These are phyloP conservation scores for Mycteria americana DNA, from an alignment of 2,797 vertebrate genomes.

Conservation along the genomic window DNA sequence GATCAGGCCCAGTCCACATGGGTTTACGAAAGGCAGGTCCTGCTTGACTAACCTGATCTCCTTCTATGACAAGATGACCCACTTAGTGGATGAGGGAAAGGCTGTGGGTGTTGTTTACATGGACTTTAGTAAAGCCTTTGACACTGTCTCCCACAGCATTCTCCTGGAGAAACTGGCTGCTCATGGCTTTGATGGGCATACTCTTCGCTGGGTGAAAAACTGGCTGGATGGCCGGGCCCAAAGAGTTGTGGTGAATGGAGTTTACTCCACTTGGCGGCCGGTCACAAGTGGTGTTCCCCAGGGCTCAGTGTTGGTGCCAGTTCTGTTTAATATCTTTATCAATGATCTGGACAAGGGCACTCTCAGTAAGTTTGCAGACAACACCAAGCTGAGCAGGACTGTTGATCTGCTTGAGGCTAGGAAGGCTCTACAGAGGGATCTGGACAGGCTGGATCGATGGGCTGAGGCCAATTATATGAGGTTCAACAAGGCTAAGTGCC, in stretches of 20 bases:
- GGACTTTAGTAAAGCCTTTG: no score
- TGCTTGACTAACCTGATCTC: not conserved
- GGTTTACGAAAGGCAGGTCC: not conserved
- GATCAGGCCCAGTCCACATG: not conserved
- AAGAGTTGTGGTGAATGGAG: no score
- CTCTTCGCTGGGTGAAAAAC: not conserved
- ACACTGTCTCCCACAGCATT: no score
- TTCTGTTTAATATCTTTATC: not conserved
- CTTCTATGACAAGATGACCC: not conserved
- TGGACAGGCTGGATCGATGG: not conserved
- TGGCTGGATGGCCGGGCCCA: not conserved
- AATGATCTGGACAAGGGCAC: accelerated
- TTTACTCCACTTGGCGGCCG: no score
- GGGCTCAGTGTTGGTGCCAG: not conserved
- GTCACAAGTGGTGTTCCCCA: not conserved
- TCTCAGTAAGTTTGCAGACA: not conserved
- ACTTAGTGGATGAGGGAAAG: no score
- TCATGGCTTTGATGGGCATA: accelerated
- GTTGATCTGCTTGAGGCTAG: not conserved
- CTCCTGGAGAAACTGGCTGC: not conserved
- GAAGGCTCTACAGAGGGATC: not conserved
- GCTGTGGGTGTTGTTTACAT: no score
- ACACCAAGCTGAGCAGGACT: not conserved
- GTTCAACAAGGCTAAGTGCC: not conserved
- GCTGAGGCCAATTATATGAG: no score